Percentiles rank a stretch among this genome's conserved stretches.
Conservation (phyloP, 2,113 vertebrate genomes). For the Hyaena hyaena region DNA sequence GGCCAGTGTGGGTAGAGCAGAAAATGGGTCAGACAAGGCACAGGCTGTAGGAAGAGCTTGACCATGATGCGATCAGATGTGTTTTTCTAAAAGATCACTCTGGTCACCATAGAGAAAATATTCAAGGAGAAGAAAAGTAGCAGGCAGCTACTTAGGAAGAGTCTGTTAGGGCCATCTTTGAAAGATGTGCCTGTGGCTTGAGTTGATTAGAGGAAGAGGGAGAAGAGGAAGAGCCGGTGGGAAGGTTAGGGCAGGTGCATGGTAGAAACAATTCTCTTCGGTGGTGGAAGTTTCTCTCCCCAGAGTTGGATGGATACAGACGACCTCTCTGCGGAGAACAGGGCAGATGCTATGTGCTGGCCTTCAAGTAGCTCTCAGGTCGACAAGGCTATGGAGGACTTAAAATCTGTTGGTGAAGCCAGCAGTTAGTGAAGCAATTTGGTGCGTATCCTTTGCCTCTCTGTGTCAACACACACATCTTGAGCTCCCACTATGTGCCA, state of each 20-base stretch:
- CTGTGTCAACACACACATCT: neutral
- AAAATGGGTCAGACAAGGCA: neutral
- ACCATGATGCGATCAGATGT: too few species aligned
- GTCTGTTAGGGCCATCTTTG: neutral
- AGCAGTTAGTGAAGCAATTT: neutral
- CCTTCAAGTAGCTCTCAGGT: neutral
- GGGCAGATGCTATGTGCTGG: neutral
- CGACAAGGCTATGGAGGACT: neutral
- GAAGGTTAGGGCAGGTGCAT: accelerated
- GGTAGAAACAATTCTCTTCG: neutral
- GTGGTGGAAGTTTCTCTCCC: neutral
- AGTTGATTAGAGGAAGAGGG: neutral
- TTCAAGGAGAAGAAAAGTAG: neutral
- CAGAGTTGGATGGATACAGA: neutral
- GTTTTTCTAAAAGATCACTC: neutral
- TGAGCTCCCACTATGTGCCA: accelerated
- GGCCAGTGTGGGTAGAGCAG: too few species aligned
- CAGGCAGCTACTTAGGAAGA: neutral
- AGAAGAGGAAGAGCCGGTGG: neutral
- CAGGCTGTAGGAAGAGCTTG: neutral
- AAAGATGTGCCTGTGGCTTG: too few species aligned
- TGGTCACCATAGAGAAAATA: neutral
- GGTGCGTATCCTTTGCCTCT: too few species aligned
- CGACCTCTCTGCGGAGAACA: neutral
- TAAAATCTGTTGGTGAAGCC: neutral